Evolutionary conservation across 2,113 vertebrate species (phyloP).

Genomic region (Leucosticte australis): DNA sequence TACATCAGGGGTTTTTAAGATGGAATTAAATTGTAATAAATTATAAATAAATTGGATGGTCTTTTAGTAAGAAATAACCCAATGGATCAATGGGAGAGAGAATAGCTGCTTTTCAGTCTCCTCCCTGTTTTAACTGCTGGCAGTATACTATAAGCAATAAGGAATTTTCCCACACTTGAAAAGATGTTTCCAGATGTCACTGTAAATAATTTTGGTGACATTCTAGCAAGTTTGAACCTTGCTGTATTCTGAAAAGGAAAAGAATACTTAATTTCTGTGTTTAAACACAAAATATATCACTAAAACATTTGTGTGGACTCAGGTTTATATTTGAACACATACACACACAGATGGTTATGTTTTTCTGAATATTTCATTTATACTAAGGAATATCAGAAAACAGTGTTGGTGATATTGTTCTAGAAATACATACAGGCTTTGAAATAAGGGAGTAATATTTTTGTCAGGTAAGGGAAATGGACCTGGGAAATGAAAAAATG

Average conservation of each 20-base stretch:
- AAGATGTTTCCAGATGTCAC: neutral
- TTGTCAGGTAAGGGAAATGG: neutral
- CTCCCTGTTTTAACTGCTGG: neutral
- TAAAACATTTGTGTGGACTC: neutral
- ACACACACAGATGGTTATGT: neutral
- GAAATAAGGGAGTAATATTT: neutral
- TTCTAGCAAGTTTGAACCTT: neutral
- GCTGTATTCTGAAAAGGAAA: neutral
- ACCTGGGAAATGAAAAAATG: neutral
- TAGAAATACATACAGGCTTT: neutral
- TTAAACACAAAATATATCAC: neutral
- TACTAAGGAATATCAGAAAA: neutral
- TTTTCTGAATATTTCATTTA: neutral
- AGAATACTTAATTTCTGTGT: neutral
- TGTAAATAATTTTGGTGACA: neutral
- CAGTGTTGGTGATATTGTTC: neutral
- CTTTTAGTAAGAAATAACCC: neutral
- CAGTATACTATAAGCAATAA: neutral
- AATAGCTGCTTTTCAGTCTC: neutral
- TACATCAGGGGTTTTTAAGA: neutral
- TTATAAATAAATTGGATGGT: neutral
- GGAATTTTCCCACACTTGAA: neutral
- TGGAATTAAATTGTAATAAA: neutral
- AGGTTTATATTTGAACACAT: neutral
- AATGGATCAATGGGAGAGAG: neutral